A percentile compares a stretch with the other conserved stretches of the same genome.
phyloP scores from a whole-genome alignment of 2,113 vertebrate genomes.

The Chaetorhynchus papuensis region DNA sequence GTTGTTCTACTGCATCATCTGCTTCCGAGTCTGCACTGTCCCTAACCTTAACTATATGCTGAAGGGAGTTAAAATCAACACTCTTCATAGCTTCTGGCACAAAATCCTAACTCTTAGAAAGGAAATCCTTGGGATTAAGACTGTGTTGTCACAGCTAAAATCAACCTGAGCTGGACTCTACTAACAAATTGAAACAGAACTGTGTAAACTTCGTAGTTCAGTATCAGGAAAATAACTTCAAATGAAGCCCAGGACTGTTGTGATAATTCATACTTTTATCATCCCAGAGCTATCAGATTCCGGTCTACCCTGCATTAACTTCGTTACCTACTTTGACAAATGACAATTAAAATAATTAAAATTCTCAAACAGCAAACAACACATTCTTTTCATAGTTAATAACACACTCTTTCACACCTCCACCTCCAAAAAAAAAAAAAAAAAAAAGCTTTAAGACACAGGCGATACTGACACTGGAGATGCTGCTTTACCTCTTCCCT shows the following conservation, averaged over 20 bases:
- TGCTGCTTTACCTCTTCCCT: not conserved
- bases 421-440: not conserved
- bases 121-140: conserved; percentile 7
- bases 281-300: not conserved
- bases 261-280: not conserved
- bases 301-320: not conserved
- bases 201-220: not conserved
- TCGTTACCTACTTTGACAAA: not conserved
- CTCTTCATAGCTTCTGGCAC: not conserved
- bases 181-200: not conserved
- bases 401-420: not conserved
- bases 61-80: not conserved
- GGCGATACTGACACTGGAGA: not conserved
- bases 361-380: not conserved
- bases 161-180: not conserved
- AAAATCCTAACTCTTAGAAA: conserved; percentile 33
- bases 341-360: not conserved
- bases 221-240: not conserved
- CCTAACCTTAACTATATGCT: not conserved
- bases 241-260: not conserved
- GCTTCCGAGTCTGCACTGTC: not conserved
- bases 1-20: not conserved
- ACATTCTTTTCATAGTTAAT: not conserved
- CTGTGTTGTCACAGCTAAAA: not conserved
- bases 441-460: too few relatives aligned